Base-by-base conservation (phyloP, 2,888 invertebrate genomes). In the Sympetrum striolatum region DNA sequence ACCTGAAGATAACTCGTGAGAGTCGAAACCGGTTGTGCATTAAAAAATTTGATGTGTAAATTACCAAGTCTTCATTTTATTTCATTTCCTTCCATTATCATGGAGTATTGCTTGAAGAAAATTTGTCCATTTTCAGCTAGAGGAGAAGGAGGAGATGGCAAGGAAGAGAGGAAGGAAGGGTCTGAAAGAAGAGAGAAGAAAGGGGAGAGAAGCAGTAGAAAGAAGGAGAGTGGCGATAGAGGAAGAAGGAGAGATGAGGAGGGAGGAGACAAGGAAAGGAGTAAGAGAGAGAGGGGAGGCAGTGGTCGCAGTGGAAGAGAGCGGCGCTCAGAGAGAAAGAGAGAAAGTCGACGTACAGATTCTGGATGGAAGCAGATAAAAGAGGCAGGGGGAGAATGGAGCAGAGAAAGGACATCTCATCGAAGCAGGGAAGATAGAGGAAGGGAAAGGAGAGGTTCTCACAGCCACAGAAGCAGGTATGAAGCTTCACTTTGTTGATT, bases 301-400 rank as follows among this genome's bases (percentile, higher is more conserved):
- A n/a, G 86, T 25, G 60, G 86, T 25, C 60, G 86, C 58, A 86
- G 86, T n/a, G 86, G 60, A 37, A 60, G 86, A 37, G 86, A 86
- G 64, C 53, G 86, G 86, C 86, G 86, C 22, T 86, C 86, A 6
- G 86, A 86, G 37, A 35, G 86, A 37, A 86, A 86, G 60, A 48
- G 86, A 22, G 86, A 86, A 8, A 58, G 86, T 60, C 60, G 86
- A 10, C 58, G 86, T 5, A n/a, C 31, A n/a, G 14, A n/a, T 2
- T 86, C 86, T 3, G 86, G 86, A 6, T 86, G 86, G 86, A 86
- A 86, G 60, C 86, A 86, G 22, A 35, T 86, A 4, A 86, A 86
- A 35, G 86, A 86, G 22, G 10, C 60, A 35, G 60, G 86, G 8
- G 86, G 86, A 2, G 86, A 86, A n/a, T 86, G 86, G 86, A 86